phyloP scores from a whole-genome alignment of 2,888 invertebrate species.

The Pollenia angustigena region DNA sequence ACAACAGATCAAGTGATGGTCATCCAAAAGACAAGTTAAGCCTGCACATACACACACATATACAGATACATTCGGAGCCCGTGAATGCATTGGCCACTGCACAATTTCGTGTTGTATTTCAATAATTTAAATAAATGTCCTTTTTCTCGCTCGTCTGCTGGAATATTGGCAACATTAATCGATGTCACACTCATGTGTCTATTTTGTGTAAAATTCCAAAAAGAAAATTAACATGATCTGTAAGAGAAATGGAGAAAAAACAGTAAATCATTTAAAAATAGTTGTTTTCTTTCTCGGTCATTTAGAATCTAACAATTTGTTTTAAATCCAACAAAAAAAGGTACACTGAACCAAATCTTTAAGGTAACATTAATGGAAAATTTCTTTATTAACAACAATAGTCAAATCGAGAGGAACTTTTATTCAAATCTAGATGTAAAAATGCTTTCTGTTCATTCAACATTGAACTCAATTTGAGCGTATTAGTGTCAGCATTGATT shows the following conservation, averaged over 20 bases:
- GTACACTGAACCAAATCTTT: neutral
- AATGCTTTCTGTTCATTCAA: too few species aligned
- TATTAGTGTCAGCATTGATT: too few species aligned
- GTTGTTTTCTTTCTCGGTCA: neutral
- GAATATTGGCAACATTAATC: conserved; percentile 31
- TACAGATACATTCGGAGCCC: neutral
- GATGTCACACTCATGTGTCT: conserved; percentile 43
- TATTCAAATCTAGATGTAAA: too few species aligned
- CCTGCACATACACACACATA: neutral
- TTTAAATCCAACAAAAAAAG: neutral
- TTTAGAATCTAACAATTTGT: conserved; percentile 59
- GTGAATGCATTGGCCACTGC: conserved; percentile 14
- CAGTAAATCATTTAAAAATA: neutral
- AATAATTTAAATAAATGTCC: conserved; percentile 66
- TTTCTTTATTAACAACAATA: too few species aligned
- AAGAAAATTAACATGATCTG: conserved; percentile 16
- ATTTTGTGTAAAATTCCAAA: conserved; percentile 27
- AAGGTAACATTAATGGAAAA: too few species aligned
- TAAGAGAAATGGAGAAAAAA: neutral
- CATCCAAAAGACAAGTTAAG: conserved; percentile 10
- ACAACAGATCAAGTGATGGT: conserved; percentile 42
- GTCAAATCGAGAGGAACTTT: too few species aligned
- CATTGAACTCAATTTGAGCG: too few species aligned
- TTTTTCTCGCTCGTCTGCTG: conserved; percentile 20
- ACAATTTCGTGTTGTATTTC: conserved; percentile 43